Base-by-base conservation (phyloP, 2,888 invertebrate genomes). In the Chesias legatella region DNA sequence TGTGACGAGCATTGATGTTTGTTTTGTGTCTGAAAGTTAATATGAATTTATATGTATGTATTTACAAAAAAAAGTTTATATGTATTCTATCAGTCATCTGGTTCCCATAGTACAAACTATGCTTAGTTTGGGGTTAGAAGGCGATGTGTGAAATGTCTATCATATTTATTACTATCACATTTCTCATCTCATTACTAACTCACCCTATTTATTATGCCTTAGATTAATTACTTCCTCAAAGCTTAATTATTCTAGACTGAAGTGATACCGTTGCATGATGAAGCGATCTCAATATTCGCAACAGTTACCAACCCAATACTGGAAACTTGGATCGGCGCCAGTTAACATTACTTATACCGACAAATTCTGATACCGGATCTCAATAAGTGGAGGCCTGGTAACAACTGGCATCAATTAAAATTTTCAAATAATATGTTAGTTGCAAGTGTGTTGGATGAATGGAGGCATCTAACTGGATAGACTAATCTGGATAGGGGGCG, bases 321-420 rank as follows among this genome's bases (percentile, higher is more conserved):
- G 51, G 39, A 17, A 46, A 48, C 45, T 67, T 72, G 71, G 70
- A 66, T 49, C 49, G 21, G 43, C 33, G 71, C 71, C 71, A 72
- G 66, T 60, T 57, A 51, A 56, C 60, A 57, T 69, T 63, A 76
- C 70, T 77, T 77, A 71, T 67, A 62, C 66, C 63, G 60, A 67
- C 69, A 64, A 69, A 67, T 69, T 67, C 58, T 58, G 21, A 31
- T 8, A 25, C 7, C n/a, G 10, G n/a, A 11, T 60, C 65, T 68
- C 69, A 31, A 20, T 20, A 29, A 37, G 30, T 6, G 7, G 10
- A 10, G 11, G 22, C 66, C 13, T 17, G 13, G 13, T 32, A 22
- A 3, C 6, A 22, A 22, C n/a, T 7, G 1, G n/a, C 6, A 10
- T 23, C 7, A 11, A 22, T 22, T 22, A 22, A 22, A n/a, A 22